phyloP scores from a whole-genome alignment of 2,113 vertebrate genomes.

The Albula glossodonta region DNA sequence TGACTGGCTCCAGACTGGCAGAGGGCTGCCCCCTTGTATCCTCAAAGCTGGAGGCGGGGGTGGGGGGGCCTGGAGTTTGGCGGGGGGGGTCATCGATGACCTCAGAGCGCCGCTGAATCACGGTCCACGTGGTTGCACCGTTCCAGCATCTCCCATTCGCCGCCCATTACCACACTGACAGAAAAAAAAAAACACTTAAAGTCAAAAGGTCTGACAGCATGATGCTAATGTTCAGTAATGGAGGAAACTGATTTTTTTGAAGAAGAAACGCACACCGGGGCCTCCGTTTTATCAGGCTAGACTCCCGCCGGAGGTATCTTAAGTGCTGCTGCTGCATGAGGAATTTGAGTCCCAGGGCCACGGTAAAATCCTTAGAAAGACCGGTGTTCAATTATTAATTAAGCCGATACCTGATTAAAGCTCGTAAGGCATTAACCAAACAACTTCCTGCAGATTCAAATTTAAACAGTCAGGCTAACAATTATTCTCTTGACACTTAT shows the following conservation, averaged over 20 bases:
- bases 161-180: constrained; percentile 22
- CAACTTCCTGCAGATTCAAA: background rate
- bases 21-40: background rate
- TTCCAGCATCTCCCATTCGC: constrained; percentile 9
- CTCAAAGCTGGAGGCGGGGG: too few relatives aligned
- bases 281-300: background rate
- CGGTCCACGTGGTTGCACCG: too few relatives aligned
- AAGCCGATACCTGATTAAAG: background rate
- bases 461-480: background rate
- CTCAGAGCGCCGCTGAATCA: too few relatives aligned
- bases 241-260: background rate
- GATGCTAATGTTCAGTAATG: constrained; percentile 7
- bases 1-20: background rate
- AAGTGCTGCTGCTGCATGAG: background rate
- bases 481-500: background rate
- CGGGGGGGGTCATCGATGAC: too few relatives aligned
- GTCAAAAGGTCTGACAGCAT: background rate
- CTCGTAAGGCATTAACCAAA: background rate
- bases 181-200: background rate
- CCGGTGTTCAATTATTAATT: background rate
- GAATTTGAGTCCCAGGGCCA: background rate
- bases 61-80: too few relatives aligned
- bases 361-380: background rate
- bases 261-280: background rate
- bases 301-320: background rate